A percentile compares a stretch with the other conserved stretches of the same genome.
phyloP scores from a whole-genome alignment of 2,888 invertebrate species.

The Drosophila rubida region DNA sequence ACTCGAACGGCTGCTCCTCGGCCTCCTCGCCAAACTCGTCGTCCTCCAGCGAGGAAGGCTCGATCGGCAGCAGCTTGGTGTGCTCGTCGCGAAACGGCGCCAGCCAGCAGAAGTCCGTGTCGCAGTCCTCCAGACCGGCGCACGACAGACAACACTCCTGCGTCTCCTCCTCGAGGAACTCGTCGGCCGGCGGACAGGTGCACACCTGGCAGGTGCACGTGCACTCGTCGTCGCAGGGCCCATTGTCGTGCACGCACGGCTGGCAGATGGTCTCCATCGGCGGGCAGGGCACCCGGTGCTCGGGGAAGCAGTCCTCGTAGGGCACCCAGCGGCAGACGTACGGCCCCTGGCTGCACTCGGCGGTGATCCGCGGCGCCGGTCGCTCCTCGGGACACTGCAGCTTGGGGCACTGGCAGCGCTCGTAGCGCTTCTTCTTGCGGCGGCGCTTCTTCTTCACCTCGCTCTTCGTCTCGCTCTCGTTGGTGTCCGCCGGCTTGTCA shows the following conservation, averaged over 20 bases:
- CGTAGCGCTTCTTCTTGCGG: neutral
- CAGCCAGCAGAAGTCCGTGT: conserved; percentile 65
- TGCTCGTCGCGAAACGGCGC: conserved; percentile 54
- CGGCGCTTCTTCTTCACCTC: neutral
- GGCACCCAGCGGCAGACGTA: conserved; percentile 76
- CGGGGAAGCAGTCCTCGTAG: conserved; percentile 39
- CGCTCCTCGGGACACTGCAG: conserved; percentile 52
- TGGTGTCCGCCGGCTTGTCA: neutral
- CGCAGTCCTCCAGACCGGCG: conserved; percentile 60
- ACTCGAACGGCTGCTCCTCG: conserved; percentile 31
- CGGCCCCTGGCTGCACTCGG: conserved; percentile 78
- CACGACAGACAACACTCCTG: no score
- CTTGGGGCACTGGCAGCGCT: conserved; percentile 57
- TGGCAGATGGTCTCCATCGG: conserved; percentile 58
- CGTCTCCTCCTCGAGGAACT: conserved; percentile 51
- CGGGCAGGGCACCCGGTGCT: conserved; percentile 51
- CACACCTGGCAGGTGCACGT: conserved; percentile 64
- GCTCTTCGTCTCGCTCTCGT: neutral
- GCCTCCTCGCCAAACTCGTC: neutral
- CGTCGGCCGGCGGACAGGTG: conserved; percentile 35
- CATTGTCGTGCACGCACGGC: conserved; percentile 45
- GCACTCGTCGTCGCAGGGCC: conserved; percentile 58
- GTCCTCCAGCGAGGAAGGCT: neutral
- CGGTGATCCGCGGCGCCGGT: conserved; percentile 52
- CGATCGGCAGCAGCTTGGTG: no score